A percentile compares a stretch with the other conserved stretches of the same genome.
Evolutionary conservation across 64 coral and sea anemone genomes (phyloP).

Genomic region (Orbicella faveolata): DNA sequence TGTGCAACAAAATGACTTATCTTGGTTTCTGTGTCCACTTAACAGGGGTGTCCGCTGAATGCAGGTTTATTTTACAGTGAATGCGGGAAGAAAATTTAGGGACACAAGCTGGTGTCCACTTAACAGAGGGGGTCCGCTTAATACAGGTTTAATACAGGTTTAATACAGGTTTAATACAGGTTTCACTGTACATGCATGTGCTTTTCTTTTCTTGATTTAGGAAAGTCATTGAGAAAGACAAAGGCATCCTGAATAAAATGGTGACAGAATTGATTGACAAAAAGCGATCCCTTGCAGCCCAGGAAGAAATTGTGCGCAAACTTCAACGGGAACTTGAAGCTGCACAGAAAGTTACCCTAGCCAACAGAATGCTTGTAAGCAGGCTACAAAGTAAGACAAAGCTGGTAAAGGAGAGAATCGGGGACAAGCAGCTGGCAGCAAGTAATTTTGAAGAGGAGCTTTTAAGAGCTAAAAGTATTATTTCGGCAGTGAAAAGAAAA

Average conservation of each 20-base stretch:
- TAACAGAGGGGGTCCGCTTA: too few species aligned
- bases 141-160: too few species aligned
- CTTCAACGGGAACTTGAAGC: constrained; percentile 50
- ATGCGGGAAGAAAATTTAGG: too few species aligned
- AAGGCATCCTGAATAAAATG: constrained; percentile 29
- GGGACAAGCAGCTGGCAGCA: constrained; percentile 37
- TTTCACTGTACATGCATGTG: background rate
- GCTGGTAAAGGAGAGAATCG: constrained; percentile 62
- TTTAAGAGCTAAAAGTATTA: constrained; percentile 79
- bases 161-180: too few species aligned
- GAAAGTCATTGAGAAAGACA: constrained; percentile 50
- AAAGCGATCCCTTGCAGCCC: constrained; percentile 10
- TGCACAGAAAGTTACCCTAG: constrained; percentile 34
- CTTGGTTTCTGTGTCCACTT: too few species aligned
- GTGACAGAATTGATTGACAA: constrained; percentile 21
- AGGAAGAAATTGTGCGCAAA: constrained; percentile 44
- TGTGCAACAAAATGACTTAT: too few species aligned
- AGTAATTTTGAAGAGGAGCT: constrained; percentile 79
- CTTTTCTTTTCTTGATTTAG: background rate
- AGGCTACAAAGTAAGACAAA: constrained; percentile 50
- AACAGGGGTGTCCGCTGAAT: too few species aligned
- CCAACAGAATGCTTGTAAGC: constrained; percentile 39
- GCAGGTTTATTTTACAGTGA: too few species aligned
- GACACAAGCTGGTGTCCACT: too few species aligned
- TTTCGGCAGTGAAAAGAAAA: constrained; percentile 73